Conservation (phyloP, 2,113 vertebrate genomes). For the Myotis yumanensis region DNA sequence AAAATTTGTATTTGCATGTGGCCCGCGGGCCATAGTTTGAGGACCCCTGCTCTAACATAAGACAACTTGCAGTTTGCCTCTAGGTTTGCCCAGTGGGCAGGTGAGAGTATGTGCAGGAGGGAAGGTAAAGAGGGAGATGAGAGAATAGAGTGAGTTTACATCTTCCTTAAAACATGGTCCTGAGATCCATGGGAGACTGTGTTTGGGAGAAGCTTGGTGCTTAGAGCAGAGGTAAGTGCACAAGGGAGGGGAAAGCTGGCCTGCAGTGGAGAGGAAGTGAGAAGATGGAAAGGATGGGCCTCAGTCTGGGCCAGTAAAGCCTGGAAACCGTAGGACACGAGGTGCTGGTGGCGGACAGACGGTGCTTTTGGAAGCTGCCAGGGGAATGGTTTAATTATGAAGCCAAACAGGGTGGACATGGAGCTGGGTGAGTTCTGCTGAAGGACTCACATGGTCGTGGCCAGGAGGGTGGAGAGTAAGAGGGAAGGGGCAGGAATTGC, state of each 20-base stretch:
- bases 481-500: neutral
- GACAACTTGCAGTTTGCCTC: neutral
- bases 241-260: neutral
- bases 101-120: fast-evolving
- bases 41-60: neutral
- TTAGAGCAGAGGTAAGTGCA: neutral
- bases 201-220: neutral
- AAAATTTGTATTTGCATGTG: no score
- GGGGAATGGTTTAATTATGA: neutral
- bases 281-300: neutral
- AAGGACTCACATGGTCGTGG: slow-evolving; percentile 30
- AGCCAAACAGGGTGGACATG: neutral
- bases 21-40: no score
- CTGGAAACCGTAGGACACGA: neutral
- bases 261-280: neutral
- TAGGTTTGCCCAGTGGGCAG: neutral
- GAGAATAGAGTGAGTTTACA: neutral
- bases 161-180: neutral
- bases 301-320: neutral
- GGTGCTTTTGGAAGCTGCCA: slow-evolving; percentile 21
- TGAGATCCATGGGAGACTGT: neutral
- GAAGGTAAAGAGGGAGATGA: neutral
- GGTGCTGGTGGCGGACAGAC: neutral
- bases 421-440: neutral
- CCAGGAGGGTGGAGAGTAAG: slow-evolving; percentile 50